phyloP scores from a whole-genome alignment of 2,797 vertebrate species.

The Morelia viridis region DNA sequence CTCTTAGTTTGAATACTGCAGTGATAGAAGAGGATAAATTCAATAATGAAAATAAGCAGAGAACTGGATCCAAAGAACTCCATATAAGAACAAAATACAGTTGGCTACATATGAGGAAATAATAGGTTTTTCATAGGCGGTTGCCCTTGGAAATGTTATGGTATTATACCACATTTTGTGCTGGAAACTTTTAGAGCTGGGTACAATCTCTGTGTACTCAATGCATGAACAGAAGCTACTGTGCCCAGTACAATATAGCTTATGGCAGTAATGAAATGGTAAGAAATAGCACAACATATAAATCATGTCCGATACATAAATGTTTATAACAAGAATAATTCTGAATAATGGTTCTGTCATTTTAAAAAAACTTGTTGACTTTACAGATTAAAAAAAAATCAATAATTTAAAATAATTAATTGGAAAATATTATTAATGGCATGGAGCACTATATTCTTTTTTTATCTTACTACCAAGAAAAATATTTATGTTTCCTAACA shows the following conservation, averaged over 20 bases:
- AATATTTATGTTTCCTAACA: neutral
- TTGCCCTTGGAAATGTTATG: neutral
- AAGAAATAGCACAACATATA: neutral
- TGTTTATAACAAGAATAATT: neutral
- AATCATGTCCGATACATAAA: neutral
- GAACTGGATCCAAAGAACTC: neutral
- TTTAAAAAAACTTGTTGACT: neutral
- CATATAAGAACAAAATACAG: neutral
- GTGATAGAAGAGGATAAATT: slow-evolving; percentile 10
- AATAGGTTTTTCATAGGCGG: neutral
- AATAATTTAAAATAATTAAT: neutral
- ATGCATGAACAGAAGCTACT: neutral
- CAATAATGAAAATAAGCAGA: slow-evolving; percentile 19
- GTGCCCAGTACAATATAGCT: neutral
- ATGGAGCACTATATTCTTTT: neutral
- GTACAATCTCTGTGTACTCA: neutral
- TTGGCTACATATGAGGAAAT: neutral
- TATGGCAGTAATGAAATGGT: neutral
- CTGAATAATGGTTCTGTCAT: neutral
- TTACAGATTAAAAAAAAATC: neutral
- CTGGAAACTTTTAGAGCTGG: neutral
- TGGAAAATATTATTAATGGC: neutral
- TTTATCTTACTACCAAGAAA: neutral
- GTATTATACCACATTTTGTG: neutral
- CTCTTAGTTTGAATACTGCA: neutral